Evolutionary conservation across 2,797 vertebrate genomes (phyloP), one percentile per base, ranked within the genome.

Genomic region (Propithecus deckenii): DNA sequence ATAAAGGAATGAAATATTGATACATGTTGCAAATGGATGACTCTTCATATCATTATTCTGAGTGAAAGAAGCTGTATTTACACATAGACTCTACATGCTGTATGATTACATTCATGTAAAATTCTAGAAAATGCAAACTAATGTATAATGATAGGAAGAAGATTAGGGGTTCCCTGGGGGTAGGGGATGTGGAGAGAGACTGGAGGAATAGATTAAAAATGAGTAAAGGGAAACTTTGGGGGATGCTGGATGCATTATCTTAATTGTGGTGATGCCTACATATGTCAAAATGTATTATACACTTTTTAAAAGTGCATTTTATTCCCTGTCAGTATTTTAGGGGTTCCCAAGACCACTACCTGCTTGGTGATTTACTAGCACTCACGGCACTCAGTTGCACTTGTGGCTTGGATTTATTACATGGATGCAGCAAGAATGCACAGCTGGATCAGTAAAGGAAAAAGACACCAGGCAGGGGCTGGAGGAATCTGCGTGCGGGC

Each of bases 101-200:
- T 32, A 5, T 38, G 72, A 57, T 63, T 72, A 28, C 18, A 79
- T 46, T 85, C 46, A 28, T 55, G 32, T 6, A 38, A 25, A 25
- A 20, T 48, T 89, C 50, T 55, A 11, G 32, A 81, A 78, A 63
- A 76, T 76, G 41, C 46, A 84, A 48, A 48, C 46, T 57, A 76
- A n/a, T 61, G 1, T 65, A 20, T 22, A 59, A n/a, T 75, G 22
- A 48, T 25, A 59, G 38, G 61, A 71, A 43, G 5, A 13, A 55
- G 43, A 46, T 30, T 1, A 32, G 15, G 55, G 32, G 28, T 78
- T 78, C 35, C 38, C 28, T 20, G 10, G 32, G 41, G 20, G 4
- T 15, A 9, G 4, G 13, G 38, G 1, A 12, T 9, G 20, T 75
- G 59, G 41, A 28, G n/a, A 41, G 59, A 15, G 0, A 13, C 23